Conservation (phyloP, 2,797 vertebrate species). For the Microchirus variegatus region DNA sequence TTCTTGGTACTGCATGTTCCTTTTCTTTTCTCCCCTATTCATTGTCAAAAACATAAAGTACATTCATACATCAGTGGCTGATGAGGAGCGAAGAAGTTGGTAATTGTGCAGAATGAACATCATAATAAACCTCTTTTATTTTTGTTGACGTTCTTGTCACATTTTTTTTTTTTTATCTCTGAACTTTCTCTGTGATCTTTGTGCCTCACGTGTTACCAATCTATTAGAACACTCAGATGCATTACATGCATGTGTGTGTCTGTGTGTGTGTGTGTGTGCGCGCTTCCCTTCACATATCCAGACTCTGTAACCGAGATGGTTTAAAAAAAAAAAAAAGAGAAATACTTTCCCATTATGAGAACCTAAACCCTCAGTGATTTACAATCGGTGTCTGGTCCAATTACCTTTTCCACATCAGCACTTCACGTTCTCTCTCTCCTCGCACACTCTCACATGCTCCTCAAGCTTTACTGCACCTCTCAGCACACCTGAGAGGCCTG, state of each 20-base stretch:
- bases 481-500: constrained; percentile 53
- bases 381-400: constrained; percentile 61
- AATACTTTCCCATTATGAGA: constrained; percentile 41
- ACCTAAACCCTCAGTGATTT: constrained; percentile 59
- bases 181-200: neutral
- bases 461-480: constrained; percentile 44
- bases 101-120: neutral
- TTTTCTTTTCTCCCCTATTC: neutral
- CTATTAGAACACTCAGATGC: constrained; percentile 26
- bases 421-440: constrained; percentile 10
- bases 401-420: constrained; percentile 44
- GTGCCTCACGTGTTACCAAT: constrained; percentile 43
- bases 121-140: neutral
- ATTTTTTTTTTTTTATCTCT: neutral
- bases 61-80: neutral
- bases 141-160: neutral
- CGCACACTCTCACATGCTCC: neutral
- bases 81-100: neutral
- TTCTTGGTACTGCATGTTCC: neutral
- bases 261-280: constrained; percentile 20
- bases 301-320: constrained; percentile 32
- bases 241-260: constrained; percentile 23
- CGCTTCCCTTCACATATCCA: constrained; percentile 4
- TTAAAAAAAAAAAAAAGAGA: constrained; percentile 26
- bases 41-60: neutral